Evolutionary conservation across 2,113 vertebrate species (phyloP).

Genomic region (Raja brachyura): DNA sequence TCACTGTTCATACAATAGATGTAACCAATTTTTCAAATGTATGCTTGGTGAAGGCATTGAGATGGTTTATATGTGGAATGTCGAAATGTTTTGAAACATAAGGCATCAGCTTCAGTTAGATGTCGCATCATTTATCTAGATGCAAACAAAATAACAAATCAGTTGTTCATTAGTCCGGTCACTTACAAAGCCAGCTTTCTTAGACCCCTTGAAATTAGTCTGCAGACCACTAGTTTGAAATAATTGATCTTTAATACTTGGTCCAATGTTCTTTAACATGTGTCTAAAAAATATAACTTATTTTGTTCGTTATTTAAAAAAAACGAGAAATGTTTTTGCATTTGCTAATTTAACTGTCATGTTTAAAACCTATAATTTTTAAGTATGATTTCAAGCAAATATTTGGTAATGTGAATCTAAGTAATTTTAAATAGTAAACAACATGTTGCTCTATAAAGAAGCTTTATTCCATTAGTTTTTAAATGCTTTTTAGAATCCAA

Average conservation of each 20-base stretch:
- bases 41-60: no score
- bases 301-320: neutral
- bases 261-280: neutral
- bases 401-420: neutral
- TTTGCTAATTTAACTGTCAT: neutral
- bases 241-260: neutral
- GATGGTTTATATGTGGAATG: no score
- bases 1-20: no score
- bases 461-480: neutral
- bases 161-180: no score
- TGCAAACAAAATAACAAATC: no score
- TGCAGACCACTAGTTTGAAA: no score
- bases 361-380: neutral
- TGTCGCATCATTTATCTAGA: no score
- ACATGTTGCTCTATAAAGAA: neutral
- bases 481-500: neutral
- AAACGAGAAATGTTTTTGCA: neutral
- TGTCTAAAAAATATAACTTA: neutral
- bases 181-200: no score
- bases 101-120: no score
- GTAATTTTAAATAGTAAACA: neutral
- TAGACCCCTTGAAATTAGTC: no score
- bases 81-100: no score
- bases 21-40: no score
- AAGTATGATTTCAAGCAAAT: neutral